These are phyloP conservation scores for Germaria angustata DNA, from an alignment of 2,888 invertebrate species.

Conservation along the genomic window DNA sequence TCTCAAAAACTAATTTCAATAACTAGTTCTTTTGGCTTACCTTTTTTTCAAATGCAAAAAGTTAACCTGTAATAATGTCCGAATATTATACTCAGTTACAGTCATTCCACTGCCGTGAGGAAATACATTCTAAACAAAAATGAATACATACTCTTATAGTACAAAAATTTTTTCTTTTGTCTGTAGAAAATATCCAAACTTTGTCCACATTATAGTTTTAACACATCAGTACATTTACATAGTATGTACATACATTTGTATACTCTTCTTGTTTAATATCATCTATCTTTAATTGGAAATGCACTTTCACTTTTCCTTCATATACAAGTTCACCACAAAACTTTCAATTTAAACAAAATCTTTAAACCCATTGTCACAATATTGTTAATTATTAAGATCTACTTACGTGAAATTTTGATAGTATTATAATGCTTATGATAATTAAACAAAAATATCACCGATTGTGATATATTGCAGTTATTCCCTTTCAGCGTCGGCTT, in stretches of 20 bases:
- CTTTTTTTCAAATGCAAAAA: not conserved
- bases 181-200: not conserved
- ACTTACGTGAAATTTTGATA: not conserved
- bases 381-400: not conserved
- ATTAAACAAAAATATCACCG: constrained; percentile 35
- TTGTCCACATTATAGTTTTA: constrained; percentile 2
- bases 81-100: no score
- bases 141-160: not conserved
- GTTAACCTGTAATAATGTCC: not conserved
- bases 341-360: not conserved
- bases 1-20: not conserved
- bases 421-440: not conserved
- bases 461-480: constrained; percentile 49
- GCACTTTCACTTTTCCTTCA: constrained; percentile 64
- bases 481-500: constrained; percentile 55
- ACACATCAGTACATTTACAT: not conserved
- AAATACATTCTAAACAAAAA: not conserved
- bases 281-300: constrained; percentile 54
- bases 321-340: constrained; percentile 36
- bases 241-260: constrained; percentile 11
- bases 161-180: constrained; percentile 17
- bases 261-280: constrained; percentile 36
- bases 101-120: not conserved
- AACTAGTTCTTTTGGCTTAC: not conserved
- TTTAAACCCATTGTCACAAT: not conserved